These are phyloP conservation scores for Ctenochaetus hawaiiensis DNA, from an alignment of 2,797 vertebrate genomes.

Conservation along the genomic window DNA sequence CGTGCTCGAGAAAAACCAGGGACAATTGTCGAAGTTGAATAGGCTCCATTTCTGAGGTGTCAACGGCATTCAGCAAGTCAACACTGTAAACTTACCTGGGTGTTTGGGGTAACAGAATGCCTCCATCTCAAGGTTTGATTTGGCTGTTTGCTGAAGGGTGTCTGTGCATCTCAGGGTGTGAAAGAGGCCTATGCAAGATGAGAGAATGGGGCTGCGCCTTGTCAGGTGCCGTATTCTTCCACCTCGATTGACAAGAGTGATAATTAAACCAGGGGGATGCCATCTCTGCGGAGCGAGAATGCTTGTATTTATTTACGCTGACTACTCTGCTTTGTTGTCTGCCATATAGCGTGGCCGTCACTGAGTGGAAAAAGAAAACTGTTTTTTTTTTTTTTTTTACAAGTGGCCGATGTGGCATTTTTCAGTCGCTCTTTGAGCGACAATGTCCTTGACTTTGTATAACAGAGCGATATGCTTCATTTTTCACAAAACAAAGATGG, in stretches of 20 bases:
- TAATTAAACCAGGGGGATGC: conserved; percentile 85
- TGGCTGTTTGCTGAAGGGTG: conserved; percentile 80
- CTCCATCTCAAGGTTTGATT: conserved; percentile 75
- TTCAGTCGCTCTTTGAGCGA: conserved; percentile 46
- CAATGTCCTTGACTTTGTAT: conserved; percentile 42
- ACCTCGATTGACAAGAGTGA: conserved; percentile 83
- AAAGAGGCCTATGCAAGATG: conserved; percentile 75
- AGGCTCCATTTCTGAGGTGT: conserved; percentile 81
- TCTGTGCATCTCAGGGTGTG: conserved; percentile 80
- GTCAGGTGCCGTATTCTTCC: conserved; percentile 82
- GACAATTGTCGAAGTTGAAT: conserved; percentile 81
- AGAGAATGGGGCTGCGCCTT: conserved; percentile 79
- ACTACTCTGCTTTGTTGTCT: conserved; percentile 70
- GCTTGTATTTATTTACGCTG: conserved; percentile 79
- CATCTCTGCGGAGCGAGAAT: conserved; percentile 71
- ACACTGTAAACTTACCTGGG: conserved; percentile 78
- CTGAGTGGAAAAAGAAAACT: conserved; percentile 54
- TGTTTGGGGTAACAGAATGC: conserved; percentile 78
- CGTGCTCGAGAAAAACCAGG: conserved; percentile 74
- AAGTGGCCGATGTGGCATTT: conserved; percentile 59
- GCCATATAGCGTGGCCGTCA: conserved; percentile 59
- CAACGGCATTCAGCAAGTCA: conserved; percentile 73
- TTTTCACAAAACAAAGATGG: conserved; percentile 59
- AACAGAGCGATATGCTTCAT: conserved; percentile 42
- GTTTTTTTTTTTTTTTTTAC: conserved; percentile 44